Base-by-base conservation (phyloP, 2,113 vertebrate genomes). In the Nibea coibor region DNA sequence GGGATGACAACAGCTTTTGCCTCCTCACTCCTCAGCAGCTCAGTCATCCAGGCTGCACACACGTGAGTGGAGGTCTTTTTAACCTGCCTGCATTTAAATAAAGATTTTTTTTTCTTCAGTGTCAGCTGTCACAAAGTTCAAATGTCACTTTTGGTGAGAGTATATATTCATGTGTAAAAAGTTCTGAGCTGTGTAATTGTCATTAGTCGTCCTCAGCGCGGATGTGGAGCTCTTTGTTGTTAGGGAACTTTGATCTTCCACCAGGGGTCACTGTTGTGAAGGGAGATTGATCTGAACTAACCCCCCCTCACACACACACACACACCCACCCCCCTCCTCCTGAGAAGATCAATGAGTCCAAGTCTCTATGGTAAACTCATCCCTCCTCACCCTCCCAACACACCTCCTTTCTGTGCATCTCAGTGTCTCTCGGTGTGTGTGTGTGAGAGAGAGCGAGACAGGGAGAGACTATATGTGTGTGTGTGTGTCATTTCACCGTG, bases 261-360 rank as follows among this genome's bases (percentile, higher is more conserved):
- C 90, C 82, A 92, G 94, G 93, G 93, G 94, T 92, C 94, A 93
- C 85, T 95, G 91, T 94, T 94, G 94, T 88, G 88, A 90, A 94
- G 87, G 82, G 64, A 89, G 90, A 85, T 91, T 85, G 78, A 80
- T 88, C 86, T 74, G 22, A 39, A 56, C 51, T 59, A 39, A 6
- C 31, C 35, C 35, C 8, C 8, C 83, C 74, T 84, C 24, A 26
- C 24, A 26, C 24, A 26, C 24, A 26, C 24, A 26, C 24, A 26
- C 24, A 26, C 24, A 26, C 24, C 1, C 24, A 26, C 31, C 1
- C 31, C 31, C 31, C 31, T 31, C 31, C 76, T 77, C 62, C 64
- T 68, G 72, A 83, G 72, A 66, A 85, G 87, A 93, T 92, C 92
- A 90, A 88, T 87, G 86, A 87, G 88, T 82, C 65, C 79, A 75